A percentile compares a stretch with the other conserved stretches of the same genome.
phyloP scores from a whole-genome alignment of 2,113 vertebrate species.

The Clarias macrocephalus region DNA sequence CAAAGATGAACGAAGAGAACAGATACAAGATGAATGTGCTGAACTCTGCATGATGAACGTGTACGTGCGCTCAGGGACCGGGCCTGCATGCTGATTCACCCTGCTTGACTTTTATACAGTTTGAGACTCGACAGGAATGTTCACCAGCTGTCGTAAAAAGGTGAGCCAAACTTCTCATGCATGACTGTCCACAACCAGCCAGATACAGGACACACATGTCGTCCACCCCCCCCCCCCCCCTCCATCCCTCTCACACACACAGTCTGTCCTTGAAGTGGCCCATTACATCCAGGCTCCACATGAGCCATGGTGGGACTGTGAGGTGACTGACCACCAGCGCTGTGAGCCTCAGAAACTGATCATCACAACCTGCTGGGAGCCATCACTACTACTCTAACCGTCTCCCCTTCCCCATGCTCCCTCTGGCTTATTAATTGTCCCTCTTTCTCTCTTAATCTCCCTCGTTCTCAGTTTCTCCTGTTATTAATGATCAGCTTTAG shows the following conservation, averaged over 20 bases:
- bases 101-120: slow-evolving; percentile 13
- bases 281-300: not conserved
- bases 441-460: not conserved
- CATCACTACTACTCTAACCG: slow-evolving; percentile 5
- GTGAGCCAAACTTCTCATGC: not conserved
- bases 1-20: not conserved
- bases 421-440: slow-evolving; percentile 1
- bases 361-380: slow-evolving; percentile 39
- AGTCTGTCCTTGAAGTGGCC: slow-evolving; percentile 39
- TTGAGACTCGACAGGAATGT: slow-evolving; percentile 11
- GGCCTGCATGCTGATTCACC: not conserved
- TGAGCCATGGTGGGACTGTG: slow-evolving; percentile 13
- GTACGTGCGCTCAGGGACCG: not conserved
- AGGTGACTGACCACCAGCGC: slow-evolving; percentile 8
- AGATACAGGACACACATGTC: slow-evolving; percentile 13
- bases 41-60: not conserved
- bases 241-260: not conserved
- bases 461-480: not conserved
- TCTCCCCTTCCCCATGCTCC: not conserved
- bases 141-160: not conserved
- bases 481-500: slow-evolving; percentile 24
- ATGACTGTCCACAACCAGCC: not conserved
- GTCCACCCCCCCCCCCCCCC: too few relatives aligned
- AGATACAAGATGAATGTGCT: not conserved
- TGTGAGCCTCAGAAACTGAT: not conserved